Conservation (phyloP, 1,140 invertebrate species). For the Drosophila varians region DNA sequence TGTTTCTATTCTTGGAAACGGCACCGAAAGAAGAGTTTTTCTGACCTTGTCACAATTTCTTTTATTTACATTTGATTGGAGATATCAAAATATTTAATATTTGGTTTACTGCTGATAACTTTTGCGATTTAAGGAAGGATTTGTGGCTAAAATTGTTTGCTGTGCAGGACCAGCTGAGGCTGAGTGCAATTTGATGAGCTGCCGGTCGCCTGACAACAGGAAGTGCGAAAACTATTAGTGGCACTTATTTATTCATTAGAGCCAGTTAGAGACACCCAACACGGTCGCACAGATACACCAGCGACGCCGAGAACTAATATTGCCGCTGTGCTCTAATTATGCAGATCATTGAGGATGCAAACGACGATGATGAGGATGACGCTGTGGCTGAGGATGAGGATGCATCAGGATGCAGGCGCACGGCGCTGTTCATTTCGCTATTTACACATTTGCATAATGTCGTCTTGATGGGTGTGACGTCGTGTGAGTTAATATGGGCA, state of each 20-base stretch:
- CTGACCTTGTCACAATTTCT: neutral
- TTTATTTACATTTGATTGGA: too few species aligned
- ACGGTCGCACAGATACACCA: slow-evolving; percentile 23
- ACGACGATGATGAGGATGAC: neutral
- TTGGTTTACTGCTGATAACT: too few species aligned
- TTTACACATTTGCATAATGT: slow-evolving; percentile 68
- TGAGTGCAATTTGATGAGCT: slow-evolving; percentile 60
- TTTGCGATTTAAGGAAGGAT: neutral
- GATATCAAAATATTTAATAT: too few species aligned
- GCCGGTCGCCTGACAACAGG: slow-evolving; percentile 52
- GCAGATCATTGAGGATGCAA: slow-evolving; percentile 31
- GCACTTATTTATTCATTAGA: slow-evolving; percentile 82
- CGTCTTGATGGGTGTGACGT: slow-evolving; percentile 10
- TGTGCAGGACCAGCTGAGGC: slow-evolving; percentile 9
- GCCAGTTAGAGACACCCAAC: slow-evolving; percentile 77
- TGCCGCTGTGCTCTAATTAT: slow-evolving; percentile 60
- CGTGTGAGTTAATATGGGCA: slow-evolving; percentile 4
- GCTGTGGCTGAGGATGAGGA: neutral
- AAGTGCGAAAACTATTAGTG: slow-evolving; percentile 82
- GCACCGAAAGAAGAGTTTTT: neutral
- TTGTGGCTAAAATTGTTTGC: neutral
- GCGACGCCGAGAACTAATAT: slow-evolving; percentile 8
- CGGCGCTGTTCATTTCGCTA: slow-evolving; percentile 16
- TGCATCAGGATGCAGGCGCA: slow-evolving; percentile 55
- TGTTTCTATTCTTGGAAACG: slow-evolving; percentile 28